Conservation (phyloP, 2,797 vertebrate species). For the Naso thynnoides region DNA sequence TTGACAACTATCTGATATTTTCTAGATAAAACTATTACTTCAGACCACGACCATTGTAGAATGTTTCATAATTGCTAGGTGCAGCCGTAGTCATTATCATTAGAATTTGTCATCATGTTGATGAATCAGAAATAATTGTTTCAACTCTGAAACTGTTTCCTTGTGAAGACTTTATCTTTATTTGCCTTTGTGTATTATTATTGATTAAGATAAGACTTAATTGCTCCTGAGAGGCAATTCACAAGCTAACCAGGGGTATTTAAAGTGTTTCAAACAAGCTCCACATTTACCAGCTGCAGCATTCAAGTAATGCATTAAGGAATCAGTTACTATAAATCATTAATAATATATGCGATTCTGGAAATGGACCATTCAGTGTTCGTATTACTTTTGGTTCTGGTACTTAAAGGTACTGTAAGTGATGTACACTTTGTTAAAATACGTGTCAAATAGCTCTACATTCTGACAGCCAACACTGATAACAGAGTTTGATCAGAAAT, state of each 20-base stretch:
- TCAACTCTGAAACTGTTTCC: background rate
- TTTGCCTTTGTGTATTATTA: background rate
- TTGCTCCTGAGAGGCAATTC: background rate
- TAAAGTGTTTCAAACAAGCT: background rate
- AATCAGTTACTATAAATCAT: background rate
- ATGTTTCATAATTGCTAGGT: conserved; percentile 1
- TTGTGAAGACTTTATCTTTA: too few relatives aligned
- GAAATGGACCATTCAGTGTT: background rate
- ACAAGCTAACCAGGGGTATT: background rate
- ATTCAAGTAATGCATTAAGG: background rate
- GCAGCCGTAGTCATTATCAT: background rate
- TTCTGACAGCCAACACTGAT: too few relatives aligned
- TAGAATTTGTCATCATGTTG: background rate
- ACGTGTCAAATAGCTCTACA: too few relatives aligned
- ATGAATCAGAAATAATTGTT: background rate
- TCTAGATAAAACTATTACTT: background rate
- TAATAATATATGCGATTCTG: background rate
- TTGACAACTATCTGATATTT: background rate
- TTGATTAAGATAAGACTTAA: background rate
- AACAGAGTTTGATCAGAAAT: too few relatives aligned
- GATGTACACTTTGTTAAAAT: too few relatives aligned
- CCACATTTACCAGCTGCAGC: background rate
- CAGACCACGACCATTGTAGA: background rate
- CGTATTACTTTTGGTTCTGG: too few relatives aligned
- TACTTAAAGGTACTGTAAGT: background rate